Evolutionary conservation across 2,113 vertebrate genomes (phyloP).

Genomic region (Percina caprodes): DNA sequence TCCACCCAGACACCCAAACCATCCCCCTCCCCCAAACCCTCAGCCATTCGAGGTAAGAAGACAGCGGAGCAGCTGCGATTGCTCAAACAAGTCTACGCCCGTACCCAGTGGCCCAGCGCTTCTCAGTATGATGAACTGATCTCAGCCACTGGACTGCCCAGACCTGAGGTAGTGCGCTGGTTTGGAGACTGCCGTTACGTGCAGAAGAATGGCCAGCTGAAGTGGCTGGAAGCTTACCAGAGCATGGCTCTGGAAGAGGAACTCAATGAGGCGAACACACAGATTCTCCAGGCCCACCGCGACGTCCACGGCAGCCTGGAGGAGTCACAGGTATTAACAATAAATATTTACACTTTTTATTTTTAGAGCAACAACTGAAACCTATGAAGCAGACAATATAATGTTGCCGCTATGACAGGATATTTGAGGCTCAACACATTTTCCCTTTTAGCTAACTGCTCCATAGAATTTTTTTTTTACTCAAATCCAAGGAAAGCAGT

Average conservation of each 20-base stretch:
- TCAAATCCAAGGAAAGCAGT: neutral
- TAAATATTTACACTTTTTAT: neutral
- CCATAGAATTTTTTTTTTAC: too few species aligned
- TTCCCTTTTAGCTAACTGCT: too few species aligned
- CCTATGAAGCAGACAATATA: neutral
- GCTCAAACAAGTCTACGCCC: constrained; percentile 93
- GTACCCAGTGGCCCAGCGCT: constrained; percentile 94
- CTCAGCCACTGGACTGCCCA: constrained; percentile 88
- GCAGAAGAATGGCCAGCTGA: constrained; percentile 95
- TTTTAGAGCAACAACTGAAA: neutral
- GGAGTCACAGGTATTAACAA: constrained; percentile 80
- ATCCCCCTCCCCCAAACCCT: constrained; percentile 68
- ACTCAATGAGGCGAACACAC: constrained; percentile 67
- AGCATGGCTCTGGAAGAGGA: constrained; percentile 85
- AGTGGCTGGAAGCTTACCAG: constrained; percentile 95
- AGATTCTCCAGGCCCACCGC: constrained; percentile 88
- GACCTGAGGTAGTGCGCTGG: constrained; percentile 96
- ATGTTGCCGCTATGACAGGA: neutral
- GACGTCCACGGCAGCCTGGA: constrained; percentile 82
- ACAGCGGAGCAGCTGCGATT: constrained; percentile 93
- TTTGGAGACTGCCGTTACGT: constrained; percentile 96
- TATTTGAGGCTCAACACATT: neutral
- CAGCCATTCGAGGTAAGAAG: constrained; percentile 87
- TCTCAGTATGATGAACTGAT: constrained; percentile 92
- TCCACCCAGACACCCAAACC: constrained; percentile 52